phyloP scores from a whole-genome alignment of 2,888 invertebrate genomes.

The Trachelus tabidus region DNA sequence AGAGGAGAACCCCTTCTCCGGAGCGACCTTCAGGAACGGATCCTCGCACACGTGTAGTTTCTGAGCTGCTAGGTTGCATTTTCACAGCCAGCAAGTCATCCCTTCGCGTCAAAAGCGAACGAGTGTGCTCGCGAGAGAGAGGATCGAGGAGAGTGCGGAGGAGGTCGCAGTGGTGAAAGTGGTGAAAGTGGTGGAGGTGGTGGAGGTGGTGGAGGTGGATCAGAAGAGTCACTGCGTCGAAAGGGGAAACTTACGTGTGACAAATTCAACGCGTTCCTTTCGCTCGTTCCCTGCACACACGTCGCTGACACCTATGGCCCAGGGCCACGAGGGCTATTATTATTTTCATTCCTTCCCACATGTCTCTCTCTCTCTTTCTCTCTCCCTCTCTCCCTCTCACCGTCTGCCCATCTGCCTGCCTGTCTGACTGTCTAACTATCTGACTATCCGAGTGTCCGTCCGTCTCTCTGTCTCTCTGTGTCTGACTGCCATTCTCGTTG shows the following conservation, averaged over 20 bases:
- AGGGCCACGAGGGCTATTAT: conserved; percentile 60
- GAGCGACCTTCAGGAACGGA: conserved; percentile 6
- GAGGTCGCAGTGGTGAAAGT: neutral
- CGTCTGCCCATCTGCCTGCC: neutral
- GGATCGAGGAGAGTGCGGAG: neutral
- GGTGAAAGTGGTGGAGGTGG: conserved; percentile 1
- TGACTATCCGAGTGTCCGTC: conserved; percentile 32
- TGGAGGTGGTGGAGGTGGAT: conserved; percentile 6
- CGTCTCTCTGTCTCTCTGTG: conserved; percentile 43
- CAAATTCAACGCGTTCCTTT: conserved; percentile 53
- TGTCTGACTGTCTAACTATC: conserved; percentile 42
- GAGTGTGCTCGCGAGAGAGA: neutral
- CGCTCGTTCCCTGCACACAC: conserved; percentile 32
- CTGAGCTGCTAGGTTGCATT: too few relatives aligned
- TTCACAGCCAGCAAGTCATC: too few relatives aligned
- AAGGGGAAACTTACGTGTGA: conserved; percentile 58
- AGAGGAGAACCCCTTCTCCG: conserved; percentile 31
- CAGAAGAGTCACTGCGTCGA: neutral
- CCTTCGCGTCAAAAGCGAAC: too few relatives aligned
- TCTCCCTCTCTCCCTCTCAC: conserved; percentile 17
- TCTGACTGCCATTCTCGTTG: conserved; percentile 23
- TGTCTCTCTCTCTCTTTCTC: conserved; percentile 33
- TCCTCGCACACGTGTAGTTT: too few relatives aligned
- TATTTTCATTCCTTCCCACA: conserved; percentile 62
- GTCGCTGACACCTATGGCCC: conserved; percentile 59